Conservation (phyloP, 2,888 invertebrate genomes). For the Capitulum mitella region DNA sequence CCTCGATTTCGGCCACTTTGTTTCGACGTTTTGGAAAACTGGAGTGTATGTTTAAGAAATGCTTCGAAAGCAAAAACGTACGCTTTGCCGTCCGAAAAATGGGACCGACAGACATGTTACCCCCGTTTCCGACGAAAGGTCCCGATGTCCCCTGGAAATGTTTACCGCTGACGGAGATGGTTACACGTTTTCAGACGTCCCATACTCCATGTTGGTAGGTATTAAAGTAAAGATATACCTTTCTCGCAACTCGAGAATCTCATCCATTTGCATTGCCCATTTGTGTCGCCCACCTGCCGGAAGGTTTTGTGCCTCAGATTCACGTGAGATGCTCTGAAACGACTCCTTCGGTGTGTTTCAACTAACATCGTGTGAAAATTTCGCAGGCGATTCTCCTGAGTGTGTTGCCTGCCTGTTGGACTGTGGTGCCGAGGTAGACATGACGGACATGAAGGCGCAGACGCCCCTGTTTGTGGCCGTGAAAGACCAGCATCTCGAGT, state of each 20-base stretch:
- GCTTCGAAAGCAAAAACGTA: no score
- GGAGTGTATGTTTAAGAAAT: no score
- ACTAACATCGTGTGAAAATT: no score
- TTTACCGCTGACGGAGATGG: no score
- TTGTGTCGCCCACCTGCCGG: neutral
- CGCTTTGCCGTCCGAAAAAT: no score
- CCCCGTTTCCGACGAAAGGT: neutral
- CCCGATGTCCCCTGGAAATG: neutral
- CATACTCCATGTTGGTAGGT: no score
- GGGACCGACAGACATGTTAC: neutral
- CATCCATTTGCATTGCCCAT: neutral
- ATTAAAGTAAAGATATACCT: neutral
- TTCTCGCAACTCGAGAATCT: neutral
- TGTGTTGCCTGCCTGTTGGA: slow-evolving; percentile 17
- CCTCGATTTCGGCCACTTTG: no score
- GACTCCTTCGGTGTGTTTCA: no score
- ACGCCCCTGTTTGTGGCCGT: slow-evolving; percentile 11
- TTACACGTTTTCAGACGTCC: no score
- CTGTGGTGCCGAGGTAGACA: neutral
- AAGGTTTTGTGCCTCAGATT: no score
- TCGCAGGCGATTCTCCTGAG: neutral
- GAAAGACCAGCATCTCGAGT: slow-evolving; percentile 18
- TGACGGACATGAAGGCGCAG: slow-evolving; percentile 17
- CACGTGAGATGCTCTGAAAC: no score
- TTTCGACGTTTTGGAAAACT: no score